A percentile compares a stretch with the other conserved stretches of the same genome.
phyloP scores from a whole-genome alignment of 64 coral and sea anemone species.

The Dendrophyllia cribrosa region DNA sequence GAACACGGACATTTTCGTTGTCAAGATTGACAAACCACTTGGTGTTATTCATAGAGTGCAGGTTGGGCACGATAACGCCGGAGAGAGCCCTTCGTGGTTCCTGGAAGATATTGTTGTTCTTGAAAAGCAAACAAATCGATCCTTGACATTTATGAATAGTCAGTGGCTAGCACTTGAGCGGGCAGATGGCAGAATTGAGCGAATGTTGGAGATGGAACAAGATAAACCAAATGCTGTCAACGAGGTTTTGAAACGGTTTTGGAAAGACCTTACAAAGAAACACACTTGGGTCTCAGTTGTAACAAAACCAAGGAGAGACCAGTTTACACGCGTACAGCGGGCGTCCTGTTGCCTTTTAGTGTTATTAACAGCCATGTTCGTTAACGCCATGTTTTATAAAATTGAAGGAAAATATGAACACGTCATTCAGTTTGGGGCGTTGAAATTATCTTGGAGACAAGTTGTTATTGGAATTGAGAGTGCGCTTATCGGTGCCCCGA shows the following conservation, averaged over 20 bases:
- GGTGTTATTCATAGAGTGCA: constrained; percentile 24
- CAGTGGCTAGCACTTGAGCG: constrained; percentile 52
- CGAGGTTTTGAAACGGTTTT: background rate
- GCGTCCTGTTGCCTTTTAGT: constrained; percentile 49
- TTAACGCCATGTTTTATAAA: constrained; percentile 56
- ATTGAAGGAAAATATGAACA: background rate
- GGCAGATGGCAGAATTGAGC: constrained; percentile 55
- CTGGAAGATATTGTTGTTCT: constrained; percentile 41
- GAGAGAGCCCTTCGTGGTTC: constrained; percentile 56
- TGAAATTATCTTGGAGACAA: constrained; percentile 49
- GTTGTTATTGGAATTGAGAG: constrained; percentile 50
- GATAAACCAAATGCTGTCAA: background rate
- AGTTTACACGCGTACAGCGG: constrained; percentile 17
- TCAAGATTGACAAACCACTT: constrained; percentile 48
- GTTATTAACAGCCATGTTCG: constrained; percentile 41
- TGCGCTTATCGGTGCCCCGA: constrained; percentile 29
- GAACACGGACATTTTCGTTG: constrained; percentile 47
- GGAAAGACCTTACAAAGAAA: constrained; percentile 20
- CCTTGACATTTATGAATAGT: constrained; percentile 5
- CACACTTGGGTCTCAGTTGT: constrained; percentile 61
- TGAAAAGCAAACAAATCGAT: constrained; percentile 4
- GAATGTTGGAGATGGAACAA: background rate
- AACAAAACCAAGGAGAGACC: constrained; percentile 8
- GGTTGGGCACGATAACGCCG: constrained; percentile 60
- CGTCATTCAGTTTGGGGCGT: constrained; percentile 27